Percentiles rank a stretch among this genome's conserved stretches.
Conservation (phyloP, 1,140 invertebrate genomes). For the Pomacea maculata region DNA sequence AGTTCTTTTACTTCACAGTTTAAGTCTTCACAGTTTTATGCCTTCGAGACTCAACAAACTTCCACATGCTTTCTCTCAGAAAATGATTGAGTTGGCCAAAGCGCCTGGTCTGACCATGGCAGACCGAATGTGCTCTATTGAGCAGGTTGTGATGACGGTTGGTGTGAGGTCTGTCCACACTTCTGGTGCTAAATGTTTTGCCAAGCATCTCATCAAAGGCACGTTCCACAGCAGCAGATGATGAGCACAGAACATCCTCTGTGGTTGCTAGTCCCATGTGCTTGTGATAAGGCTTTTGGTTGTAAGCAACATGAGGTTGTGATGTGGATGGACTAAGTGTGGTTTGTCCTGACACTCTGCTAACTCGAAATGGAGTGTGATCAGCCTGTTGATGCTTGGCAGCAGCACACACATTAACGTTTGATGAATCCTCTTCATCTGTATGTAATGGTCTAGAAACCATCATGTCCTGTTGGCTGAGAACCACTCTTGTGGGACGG, state of each 20-base stretch:
- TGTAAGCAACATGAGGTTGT: background rate
- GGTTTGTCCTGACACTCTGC: constrained; percentile 11
- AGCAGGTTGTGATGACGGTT: background rate
- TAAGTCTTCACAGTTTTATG: background rate
- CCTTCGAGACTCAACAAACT: constrained; percentile 11
- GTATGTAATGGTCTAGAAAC: background rate
- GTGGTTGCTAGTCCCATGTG: background rate
- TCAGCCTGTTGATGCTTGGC: constrained; percentile 8
- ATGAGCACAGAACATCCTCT: background rate
- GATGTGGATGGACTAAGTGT: background rate
- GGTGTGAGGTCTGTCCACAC: background rate
- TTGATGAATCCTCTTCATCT: background rate
- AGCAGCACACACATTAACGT: constrained; percentile 2
- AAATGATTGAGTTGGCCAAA: constrained; percentile 20
- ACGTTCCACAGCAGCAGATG: constrained; percentile 15
- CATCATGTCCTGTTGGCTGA: constrained; percentile 12
- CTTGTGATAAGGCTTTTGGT: constrained; percentile 10
- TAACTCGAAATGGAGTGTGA: constrained; percentile 9
- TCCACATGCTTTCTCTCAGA: constrained; percentile 18
- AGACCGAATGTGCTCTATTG: background rate
- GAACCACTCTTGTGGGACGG: constrained; percentile 9
- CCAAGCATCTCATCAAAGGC: constrained; percentile 14
- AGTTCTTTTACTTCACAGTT: background rate
- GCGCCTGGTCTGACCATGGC: background rate
- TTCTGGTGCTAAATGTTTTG: background rate